Evolutionary conservation across 2,888 invertebrate species (phyloP), one percentile per base, ranked within the genome.

Genomic region (Sicus ferrugineus): DNA sequence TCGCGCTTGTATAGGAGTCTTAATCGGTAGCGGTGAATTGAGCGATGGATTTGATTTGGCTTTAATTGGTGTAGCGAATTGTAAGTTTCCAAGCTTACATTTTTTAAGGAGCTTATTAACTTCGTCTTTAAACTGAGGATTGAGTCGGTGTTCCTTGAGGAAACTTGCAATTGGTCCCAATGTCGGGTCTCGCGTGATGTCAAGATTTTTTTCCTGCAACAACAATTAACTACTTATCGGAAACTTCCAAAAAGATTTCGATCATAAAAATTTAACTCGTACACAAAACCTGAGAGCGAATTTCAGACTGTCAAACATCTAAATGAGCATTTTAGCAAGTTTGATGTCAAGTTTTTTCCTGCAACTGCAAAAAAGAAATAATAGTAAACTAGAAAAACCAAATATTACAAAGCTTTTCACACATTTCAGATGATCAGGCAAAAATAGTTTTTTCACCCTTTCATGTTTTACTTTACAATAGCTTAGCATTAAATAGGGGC

Each of bases 141-240:
- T 88, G 31, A 79, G 85, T 54, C 87, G 84, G 75, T 88, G 89
- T 73, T 89, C 89, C n/a, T 88, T 88, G 34, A 89, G 86, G 77
- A 89, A 89, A 19, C 87, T 85, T 64, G 88, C 86, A 21, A 89
- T 88, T 0, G 89, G 89, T 54, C 88, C 87, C 38, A 89, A 77
- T 71, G 88, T 87, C 0, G 89, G 88, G 79, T 89, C 89, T 72
- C 87, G 86, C 2, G 86, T 82, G 19, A 89, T 84, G 16, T 88
- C 87, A 69, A 89, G 83, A 73, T 88, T 88, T 70, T 89, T 85
- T 59, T 87, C 87, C 72, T 85, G 85, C 28, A 88, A 78, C 65
- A 19, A 48, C 14, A 62, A 31, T 28, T 16, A 48, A n/a, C 23
- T 2, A 26, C 2, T 34, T n/a, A n/a, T n/a, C n/a, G n/a, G n/a